Conservation (phyloP, 2,113 vertebrate species). For the Megaptera novaeangliae region DNA sequence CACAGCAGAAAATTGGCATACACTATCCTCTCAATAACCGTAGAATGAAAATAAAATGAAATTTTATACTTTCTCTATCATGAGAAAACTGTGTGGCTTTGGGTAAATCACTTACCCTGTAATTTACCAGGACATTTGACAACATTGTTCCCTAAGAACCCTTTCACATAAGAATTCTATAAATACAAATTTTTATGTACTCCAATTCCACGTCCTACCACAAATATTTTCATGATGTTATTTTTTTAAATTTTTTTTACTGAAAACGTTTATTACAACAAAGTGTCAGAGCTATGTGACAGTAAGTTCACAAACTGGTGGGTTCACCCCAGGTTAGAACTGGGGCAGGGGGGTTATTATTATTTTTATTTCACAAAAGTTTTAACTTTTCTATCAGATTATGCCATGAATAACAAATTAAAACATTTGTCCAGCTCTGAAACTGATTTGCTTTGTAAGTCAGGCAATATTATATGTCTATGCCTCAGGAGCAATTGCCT, state of each 20-base stretch:
- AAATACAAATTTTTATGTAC: not conserved
- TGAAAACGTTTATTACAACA: conserved; percentile 58
- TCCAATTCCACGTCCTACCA: not conserved
- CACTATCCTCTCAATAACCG: not conserved
- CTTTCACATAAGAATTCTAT: not conserved
- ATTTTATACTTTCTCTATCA: not conserved
- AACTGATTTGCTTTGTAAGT: not conserved
- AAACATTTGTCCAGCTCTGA: not conserved
- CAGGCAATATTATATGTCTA: not conserved
- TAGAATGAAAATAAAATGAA: not conserved
- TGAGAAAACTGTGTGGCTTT: not conserved
- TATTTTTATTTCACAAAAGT: not conserved
- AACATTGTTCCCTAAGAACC: not conserved
- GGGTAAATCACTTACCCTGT: not conserved
- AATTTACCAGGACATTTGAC: not conserved
- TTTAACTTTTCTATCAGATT: not conserved
- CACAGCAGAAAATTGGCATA: not conserved
- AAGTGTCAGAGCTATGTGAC: not conserved
- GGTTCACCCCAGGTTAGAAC: not conserved
- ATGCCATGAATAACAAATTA: not conserved
- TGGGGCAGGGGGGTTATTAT: not conserved
- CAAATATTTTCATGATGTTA: not conserved
- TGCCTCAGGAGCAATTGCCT: not conserved
- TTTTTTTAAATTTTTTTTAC: not conserved
- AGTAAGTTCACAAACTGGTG: not conserved